Percentiles rank a stretch among this genome's conserved stretches.
Conservation (phyloP, 2,113 vertebrate species). For the Rhinopomastus cyanomelas region DNA sequence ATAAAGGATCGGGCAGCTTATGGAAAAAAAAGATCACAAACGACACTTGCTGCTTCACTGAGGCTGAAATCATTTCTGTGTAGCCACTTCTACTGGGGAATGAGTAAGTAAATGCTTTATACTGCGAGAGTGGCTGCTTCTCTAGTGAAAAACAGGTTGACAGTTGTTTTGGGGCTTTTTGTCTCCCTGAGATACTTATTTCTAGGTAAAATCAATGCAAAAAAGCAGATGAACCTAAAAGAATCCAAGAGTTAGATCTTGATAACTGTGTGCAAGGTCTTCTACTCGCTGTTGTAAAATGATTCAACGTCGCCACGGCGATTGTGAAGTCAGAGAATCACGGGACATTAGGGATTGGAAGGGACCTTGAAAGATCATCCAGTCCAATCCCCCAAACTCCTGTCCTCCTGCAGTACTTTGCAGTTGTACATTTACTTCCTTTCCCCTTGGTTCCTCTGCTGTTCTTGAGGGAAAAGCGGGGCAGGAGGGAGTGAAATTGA, state of each 20-base stretch:
- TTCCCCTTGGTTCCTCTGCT: background rate
- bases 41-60: background rate
- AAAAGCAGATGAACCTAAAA: background rate
- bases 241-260: background rate
- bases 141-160: background rate
- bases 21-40: background rate
- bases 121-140: background rate
- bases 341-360: too few species aligned
- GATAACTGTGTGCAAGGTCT: background rate
- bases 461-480: background rate
- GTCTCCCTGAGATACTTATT: background rate
- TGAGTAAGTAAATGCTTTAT: background rate
- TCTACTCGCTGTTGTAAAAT: fast-evolving
- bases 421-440: background rate
- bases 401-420: background rate
- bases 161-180: background rate
- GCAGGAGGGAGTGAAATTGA: background rate
- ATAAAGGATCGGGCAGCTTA: background rate
- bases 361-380: too few species aligned
- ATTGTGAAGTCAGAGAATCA: background rate
- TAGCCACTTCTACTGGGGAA: background rate
- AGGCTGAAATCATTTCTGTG: background rate
- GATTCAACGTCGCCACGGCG: background rate
- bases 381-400: too few species aligned
- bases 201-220: background rate